Evolutionary conservation across 2,888 invertebrate species (phyloP), one percentile per base, ranked within the genome.

Genomic region (Tupiocoris notatus): DNA sequence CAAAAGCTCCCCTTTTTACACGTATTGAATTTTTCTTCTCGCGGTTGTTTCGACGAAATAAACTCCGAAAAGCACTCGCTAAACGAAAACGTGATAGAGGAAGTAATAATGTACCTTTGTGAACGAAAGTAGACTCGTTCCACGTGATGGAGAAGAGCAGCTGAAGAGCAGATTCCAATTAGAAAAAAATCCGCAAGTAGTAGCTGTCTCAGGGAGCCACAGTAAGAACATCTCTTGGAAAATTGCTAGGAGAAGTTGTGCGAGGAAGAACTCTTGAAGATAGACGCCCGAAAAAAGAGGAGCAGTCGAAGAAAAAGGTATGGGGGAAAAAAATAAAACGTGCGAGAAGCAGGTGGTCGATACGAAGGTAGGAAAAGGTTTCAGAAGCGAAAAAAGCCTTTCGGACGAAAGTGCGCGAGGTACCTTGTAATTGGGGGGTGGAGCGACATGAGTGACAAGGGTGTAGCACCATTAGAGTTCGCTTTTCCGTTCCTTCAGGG

Each of bases 401-500:
- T 59, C n/a, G 20, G 20, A 20, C 59, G 17, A 59, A 59, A 59
- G 59, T 6, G 20, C n/a, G 20, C 17, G 59, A 3, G 59, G 59
- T 3, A 9, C 7, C 20, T 59, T 39, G 39, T 59, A 59, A 59
- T 59, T 59, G 59, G 59, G 59, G 59, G 59, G 59, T 59, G 59
- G 59, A 20, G 20, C 17, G 17, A 6, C n/a, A 59, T n/a, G 20
- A 59, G 59, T 59, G 59, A 59, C 59, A 20, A 20, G 59, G 59
- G 59, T 59, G n/a, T n/a, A 59, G 20, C 59, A n/a, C 59, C 59
- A 59, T 59, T 18, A 59, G 59, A 59, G 59, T 59, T 59, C 59
- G 20, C 20, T 59, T 59, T 59, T 39, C 39, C 39, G 39, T 39
- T 39, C 12, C 39, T 39, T 39, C 12, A 39, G 39, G 39, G 12